phyloP scores from a whole-genome alignment of 2,888 invertebrate species.

The Megamerina dolium region DNA sequence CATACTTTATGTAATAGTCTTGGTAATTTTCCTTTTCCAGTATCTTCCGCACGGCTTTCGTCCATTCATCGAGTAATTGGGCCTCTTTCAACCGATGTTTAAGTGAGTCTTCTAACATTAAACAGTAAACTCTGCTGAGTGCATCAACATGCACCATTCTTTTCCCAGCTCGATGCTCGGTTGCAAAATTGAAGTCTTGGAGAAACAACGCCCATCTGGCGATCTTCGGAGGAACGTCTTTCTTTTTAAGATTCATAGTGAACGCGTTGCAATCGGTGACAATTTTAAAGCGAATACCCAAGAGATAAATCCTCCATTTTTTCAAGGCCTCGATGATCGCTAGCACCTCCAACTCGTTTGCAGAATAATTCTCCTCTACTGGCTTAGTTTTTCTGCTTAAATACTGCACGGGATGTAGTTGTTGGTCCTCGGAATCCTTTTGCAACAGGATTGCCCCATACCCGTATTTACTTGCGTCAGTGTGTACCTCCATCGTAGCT shows the following conservation, averaged over 20 bases:
- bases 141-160: slow-evolving; percentile 20
- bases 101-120: no score
- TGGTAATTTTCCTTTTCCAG: no score
- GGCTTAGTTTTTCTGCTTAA: slow-evolving; percentile 18
- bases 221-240: slow-evolving; percentile 17
- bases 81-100: no score
- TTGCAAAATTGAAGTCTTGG: not conserved
- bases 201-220: not conserved
- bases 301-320: slow-evolving; percentile 29
- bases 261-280: slow-evolving; percentile 1
- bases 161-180: not conserved
- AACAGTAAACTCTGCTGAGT: no score
- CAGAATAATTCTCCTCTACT: slow-evolving; percentile 15
- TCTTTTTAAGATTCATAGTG: slow-evolving; percentile 27
- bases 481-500: no score
- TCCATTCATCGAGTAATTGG: no score
- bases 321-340: slow-evolving; percentile 18
- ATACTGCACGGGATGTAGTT: not conserved
- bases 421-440: no score
- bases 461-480: no score
- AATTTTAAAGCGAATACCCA: slow-evolving; percentile 19
- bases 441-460: no score
- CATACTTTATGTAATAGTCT: no score
- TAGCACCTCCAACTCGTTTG: slow-evolving; percentile 24
- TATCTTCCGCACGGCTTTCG: no score